Evolutionary conservation across 2,888 invertebrate genomes (phyloP), one percentile per base, ranked within the genome.

Genomic region (Calliopum simillimum): DNA sequence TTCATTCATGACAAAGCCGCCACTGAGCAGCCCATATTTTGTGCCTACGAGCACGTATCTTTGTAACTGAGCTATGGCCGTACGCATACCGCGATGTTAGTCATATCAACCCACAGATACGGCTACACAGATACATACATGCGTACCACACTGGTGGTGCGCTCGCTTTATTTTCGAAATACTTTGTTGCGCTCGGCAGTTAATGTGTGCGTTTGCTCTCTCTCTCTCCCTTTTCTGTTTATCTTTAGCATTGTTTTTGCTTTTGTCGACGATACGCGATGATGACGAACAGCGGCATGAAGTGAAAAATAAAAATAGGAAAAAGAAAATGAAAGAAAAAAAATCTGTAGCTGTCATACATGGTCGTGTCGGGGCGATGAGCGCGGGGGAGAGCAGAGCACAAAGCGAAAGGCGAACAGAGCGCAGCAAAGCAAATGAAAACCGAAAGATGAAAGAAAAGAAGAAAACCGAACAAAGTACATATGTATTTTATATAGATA

Each of bases 1-100:
- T 70, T 66, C 70, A 70, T 65, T 70, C 70, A 70, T 70, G 56
- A 62, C 47, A 49, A 49, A 21, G 33, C 55, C 14, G n/a, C 41
- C 11, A 25, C 33, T 16, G 58, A 55, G 55, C 46, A 55, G 55
- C 46, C 44, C 47, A 51, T 47, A 63, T 69, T 56, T 13, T 11
- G 62, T 46, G 46, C 44, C 16, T 41, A 51, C 19, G 41, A 25
- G 58, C 49, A 46, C 41, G 53, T 49, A 23, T 8, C 23, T 21
- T 53, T 12, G n/a, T 14, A 16, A 33, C 14, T 4, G 33, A 33
- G 33, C 5, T 21, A 25, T 11, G 23, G 14, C 14, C 14, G 56
- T 23, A 25, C 23, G 25, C 53, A 53, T 23, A 23, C n/a, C n/a
- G 51, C 19, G 51, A 14, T 19, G 21, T 53, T 64, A 53, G 64